These are phyloP conservation scores for Rafetus swinhoei DNA, from an alignment of 2,113 vertebrate genomes.

Conservation along the genomic window DNA sequence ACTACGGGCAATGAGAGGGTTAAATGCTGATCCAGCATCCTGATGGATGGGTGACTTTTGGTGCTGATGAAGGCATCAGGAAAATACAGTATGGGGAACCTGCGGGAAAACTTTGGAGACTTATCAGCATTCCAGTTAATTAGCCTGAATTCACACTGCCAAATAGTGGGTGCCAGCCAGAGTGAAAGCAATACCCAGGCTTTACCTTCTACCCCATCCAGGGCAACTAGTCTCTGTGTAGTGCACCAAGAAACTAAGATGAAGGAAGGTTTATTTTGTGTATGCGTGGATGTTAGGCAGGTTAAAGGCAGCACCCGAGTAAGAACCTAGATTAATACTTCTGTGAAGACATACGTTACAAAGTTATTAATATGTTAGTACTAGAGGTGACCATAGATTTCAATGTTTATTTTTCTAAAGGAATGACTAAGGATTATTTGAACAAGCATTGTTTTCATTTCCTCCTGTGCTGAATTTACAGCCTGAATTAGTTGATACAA, in stretches of 20 bases:
- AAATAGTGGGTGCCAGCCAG: neutral
- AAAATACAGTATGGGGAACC: too few relatives aligned
- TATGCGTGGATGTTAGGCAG: neutral
- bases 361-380: fast-evolving
- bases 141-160: neutral
- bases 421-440: neutral
- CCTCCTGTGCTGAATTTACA: neutral
- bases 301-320: neutral
- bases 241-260: neutral
- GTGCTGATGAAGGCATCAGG: neutral
- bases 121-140: neutral
- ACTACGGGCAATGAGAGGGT: neutral
- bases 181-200: neutral
- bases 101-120: neutral
- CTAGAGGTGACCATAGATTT: neutral
- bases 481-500: neutral
- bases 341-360: neutral
- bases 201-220: neutral
- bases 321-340: neutral
- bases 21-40: neutral
- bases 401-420: neutral
- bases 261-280: neutral
- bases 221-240: neutral
- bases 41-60: too few relatives aligned
- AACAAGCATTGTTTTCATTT: neutral